A percentile compares a stretch with the other conserved stretches of the same genome.
Evolutionary conservation across 1,140 invertebrate genomes (phyloP).

Genomic region (Nixonia krombeini): DNA sequence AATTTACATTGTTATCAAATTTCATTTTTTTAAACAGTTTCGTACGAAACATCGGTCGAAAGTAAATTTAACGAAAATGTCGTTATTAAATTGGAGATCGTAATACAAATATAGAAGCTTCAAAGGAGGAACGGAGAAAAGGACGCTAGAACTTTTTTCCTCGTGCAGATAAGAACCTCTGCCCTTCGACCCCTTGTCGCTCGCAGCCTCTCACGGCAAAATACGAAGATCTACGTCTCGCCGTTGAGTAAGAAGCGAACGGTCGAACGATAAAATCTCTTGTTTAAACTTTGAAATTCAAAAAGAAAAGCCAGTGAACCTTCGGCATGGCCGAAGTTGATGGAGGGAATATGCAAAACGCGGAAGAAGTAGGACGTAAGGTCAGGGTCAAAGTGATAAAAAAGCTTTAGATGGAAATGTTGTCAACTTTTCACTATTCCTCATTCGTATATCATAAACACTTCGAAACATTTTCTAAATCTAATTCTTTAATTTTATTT

Average conservation of each 20-base stretch:
- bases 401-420: constrained; percentile 1
- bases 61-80: too few species aligned
- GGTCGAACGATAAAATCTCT: constrained; percentile 50
- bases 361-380: constrained; percentile 7
- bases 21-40: too few species aligned
- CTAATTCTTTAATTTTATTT: too few species aligned
- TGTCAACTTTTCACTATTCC: too few species aligned
- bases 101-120: too few species aligned
- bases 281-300: constrained; percentile 56
- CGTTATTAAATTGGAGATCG: too few species aligned
- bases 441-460: too few species aligned
- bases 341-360: background rate
- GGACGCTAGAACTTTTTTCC: constrained; percentile 14
- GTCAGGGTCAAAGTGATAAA: constrained; percentile 22
- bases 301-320: constrained; percentile 46
- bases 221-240: constrained; percentile 17
- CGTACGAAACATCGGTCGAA: too few species aligned
- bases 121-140: background rate
- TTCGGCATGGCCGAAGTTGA: background rate
- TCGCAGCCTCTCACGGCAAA: constrained; percentile 20
- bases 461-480: too few species aligned
- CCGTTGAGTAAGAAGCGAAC: constrained; percentile 20
- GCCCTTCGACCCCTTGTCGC: constrained; percentile 23
- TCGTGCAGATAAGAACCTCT: constrained; percentile 7
- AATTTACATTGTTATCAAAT: too few species aligned